These are phyloP conservation scores for Ischnura elegans DNA, from an alignment of 2,888 invertebrate species.

Conservation along the genomic window DNA sequence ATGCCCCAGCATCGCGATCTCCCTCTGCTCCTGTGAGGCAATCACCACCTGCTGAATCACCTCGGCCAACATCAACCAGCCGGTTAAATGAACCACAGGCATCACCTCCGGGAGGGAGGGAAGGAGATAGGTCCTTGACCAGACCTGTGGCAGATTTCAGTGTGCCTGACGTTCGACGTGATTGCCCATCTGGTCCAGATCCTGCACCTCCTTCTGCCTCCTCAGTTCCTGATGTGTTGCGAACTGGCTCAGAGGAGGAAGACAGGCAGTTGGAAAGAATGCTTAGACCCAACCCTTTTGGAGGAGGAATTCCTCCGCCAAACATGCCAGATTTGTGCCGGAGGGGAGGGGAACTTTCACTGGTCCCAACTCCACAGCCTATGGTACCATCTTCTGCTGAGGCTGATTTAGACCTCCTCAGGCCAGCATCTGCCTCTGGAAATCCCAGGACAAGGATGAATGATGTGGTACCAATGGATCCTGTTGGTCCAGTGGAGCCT, in stretches of 20 bases:
- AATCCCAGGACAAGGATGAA: background rate
- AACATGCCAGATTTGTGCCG: conserved; percentile 47
- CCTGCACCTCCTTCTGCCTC: conserved; percentile 9
- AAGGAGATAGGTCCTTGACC: background rate
- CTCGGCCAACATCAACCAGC: background rate
- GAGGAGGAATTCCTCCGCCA: conserved; percentile 34
- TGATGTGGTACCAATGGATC: background rate
- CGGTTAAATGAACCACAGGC: background rate
- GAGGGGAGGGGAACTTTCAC: background rate
- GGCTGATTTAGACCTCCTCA: conserved; percentile 23
- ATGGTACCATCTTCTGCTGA: conserved; percentile 22
- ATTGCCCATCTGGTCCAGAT: conserved; percentile 49
- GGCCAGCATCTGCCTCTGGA: background rate
- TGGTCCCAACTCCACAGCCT: background rate
- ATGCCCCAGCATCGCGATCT: background rate
- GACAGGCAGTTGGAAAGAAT: conserved; percentile 49
- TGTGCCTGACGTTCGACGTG: conserved; percentile 33
- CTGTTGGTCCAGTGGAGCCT: background rate
- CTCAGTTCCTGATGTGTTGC: conserved; percentile 51
- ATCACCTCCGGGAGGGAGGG: background rate
- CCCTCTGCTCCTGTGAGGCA: background rate
- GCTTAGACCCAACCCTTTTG: conserved; percentile 23
- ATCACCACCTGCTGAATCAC: background rate
- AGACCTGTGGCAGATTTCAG: conserved; percentile 28
- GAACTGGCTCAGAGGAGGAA: conserved; percentile 45